A percentile compares a stretch with the other conserved stretches of the same genome.
Evolutionary conservation across 2,888 invertebrate genomes (phyloP).

Genomic region (Himalopsyche japonica): DNA sequence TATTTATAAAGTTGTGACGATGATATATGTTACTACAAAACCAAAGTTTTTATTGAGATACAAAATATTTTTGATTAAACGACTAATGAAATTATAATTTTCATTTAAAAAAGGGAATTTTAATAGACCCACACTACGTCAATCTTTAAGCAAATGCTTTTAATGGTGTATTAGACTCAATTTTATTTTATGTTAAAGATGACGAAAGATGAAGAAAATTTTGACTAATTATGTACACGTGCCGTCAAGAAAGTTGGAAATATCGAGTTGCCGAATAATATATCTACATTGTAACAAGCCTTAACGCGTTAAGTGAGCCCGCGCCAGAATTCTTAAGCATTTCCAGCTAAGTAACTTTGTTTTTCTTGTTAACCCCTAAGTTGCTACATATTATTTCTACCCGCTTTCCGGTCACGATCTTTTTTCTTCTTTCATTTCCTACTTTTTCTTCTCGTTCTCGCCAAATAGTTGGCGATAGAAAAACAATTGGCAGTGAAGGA

Average conservation of each 20-base stretch:
- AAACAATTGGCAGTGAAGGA: neutral
- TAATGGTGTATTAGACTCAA: neutral
- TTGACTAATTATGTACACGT: neutral
- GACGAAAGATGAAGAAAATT: neutral
- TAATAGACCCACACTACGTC: too few relatives aligned
- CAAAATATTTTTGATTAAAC: too few relatives aligned
- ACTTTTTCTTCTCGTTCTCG: neutral
- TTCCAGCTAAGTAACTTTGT: neutral
- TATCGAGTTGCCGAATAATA: neutral
- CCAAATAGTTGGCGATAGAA: constrained; percentile 1
- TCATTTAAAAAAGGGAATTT: too few relatives aligned
- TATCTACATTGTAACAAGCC: neutral
- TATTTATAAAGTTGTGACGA: too few relatives aligned
- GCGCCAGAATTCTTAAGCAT: constrained; percentile 1
- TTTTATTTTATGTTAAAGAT: neutral
- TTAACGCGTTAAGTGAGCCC: neutral
- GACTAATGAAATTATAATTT: too few relatives aligned
- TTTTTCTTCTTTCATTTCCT: neutral
- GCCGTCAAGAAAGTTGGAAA: neutral
- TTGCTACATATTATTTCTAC: constrained; percentile 1
- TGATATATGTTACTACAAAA: too few relatives aligned
- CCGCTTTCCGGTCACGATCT: constrained; percentile 1
- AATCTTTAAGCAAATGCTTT: neutral
- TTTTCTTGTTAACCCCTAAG: constrained; percentile 1
- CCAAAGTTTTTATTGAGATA: too few relatives aligned